Evolutionary conservation across 2,888 invertebrate genomes (phyloP), one percentile per base, ranked within the genome.

Genomic region (Amiota minor): DNA sequence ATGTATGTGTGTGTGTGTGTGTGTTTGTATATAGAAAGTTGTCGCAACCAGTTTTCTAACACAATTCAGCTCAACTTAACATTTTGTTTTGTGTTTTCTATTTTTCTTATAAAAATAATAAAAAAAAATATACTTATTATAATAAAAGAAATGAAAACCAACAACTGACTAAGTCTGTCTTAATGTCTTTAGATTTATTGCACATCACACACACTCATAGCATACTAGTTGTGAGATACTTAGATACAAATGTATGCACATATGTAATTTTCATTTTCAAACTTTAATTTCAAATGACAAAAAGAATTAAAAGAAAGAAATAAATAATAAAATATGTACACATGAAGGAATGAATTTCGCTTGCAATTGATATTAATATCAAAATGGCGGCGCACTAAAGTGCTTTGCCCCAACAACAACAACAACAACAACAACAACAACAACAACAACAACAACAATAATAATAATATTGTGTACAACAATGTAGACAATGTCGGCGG

Each of bases 31-130:
- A 78, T 84, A 84, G 83, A 84, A 84, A 84, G 83, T 84, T 84
- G 83, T 81, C 84, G 76, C 84, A 86, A 84, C 83, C 83, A 84
- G 86, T 84, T 84, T 83, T 62, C 47, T 20, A 55, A 46, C 62
- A 72, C 78, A 74, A 77, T 80, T 81, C 76, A 80, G 35, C 35
- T 6, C 35, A 35, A 35, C 35, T 35, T 35, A 47, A 65, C 65
- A 65, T 65, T 65, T 65, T 65, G n/a, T 35, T 35, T 35, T 18
- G 9, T 47, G 18, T 16, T 49, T 50, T 23, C 10, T 68, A 50
- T 35, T 67, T 49, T 67, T 67, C 10, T 67, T 67, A 11, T 20
- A 50, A 64, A 14, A 9, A 18, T 35, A 35, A 35, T 4, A 35
- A 35, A 35, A 35, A 35, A 35, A 35, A 35, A 35, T 35, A 35